Percentiles rank a stretch among this genome's conserved stretches.
Evolutionary conservation across 1,140 invertebrate genomes (phyloP).

Genomic region (Saccostrea cuccullata): DNA sequence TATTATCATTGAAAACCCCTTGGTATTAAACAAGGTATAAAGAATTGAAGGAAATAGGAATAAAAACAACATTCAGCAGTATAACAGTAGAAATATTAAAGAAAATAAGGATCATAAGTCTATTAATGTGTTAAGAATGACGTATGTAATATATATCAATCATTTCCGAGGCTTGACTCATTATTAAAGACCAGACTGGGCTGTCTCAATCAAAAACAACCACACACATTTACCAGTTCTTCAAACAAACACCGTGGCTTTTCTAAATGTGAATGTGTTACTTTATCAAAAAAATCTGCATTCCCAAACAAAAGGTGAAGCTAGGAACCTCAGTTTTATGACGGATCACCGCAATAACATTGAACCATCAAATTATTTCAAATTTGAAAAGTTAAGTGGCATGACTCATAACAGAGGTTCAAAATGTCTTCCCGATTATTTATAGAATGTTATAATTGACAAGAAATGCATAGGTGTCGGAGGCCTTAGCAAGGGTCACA

Average conservation of each 20-base stretch:
- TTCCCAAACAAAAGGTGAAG: conserved; percentile 32
- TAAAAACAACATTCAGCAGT: neutral
- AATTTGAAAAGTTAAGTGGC: conserved; percentile 14
- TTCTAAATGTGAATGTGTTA: neutral
- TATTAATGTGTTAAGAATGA: neutral
- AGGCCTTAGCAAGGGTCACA: neutral
- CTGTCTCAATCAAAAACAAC: conserved; percentile 12
- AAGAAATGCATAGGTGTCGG: conserved; percentile 27
- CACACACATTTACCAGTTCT: conserved; percentile 6
- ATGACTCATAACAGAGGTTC: conserved; percentile 15
- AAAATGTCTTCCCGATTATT: conserved; percentile 7
- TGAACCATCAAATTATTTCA: conserved; percentile 25
- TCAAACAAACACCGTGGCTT: neutral
- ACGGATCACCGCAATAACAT: conserved; percentile 17
- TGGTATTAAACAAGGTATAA: neutral
- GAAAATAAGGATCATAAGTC: neutral
- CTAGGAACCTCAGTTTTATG: neutral
- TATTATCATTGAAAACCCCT: conserved; percentile 14
- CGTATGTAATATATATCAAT: conserved; percentile 26
- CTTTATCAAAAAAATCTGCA: conserved; percentile 5
- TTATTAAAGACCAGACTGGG: neutral
- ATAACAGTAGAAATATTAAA: neutral
- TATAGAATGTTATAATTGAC: conserved; percentile 27
- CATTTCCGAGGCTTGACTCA: conserved; percentile 12
- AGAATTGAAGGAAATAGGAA: neutral